A percentile compares a stretch with the other conserved stretches of the same genome.
Evolutionary conservation across 1,140 invertebrate genomes (phyloP).

Genomic region (Magallana ariakensis): DNA sequence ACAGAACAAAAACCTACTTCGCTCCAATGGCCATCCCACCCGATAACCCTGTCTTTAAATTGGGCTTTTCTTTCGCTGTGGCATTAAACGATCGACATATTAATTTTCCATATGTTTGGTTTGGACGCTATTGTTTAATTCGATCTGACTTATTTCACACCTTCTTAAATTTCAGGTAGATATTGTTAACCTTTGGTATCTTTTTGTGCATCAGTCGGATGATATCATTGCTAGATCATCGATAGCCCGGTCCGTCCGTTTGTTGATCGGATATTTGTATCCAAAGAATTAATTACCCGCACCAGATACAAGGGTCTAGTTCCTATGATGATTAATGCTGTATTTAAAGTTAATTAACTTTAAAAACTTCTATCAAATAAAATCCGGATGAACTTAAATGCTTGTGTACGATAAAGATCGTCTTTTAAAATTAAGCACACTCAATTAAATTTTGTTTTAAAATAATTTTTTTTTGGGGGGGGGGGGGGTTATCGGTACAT

Average conservation of each 20-base stretch:
- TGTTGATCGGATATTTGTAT: slow-evolving; percentile 23
- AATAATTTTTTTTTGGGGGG: too few relatives aligned
- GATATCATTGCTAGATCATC: neutral
- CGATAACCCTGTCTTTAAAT: too few relatives aligned
- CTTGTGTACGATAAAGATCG: too few relatives aligned
- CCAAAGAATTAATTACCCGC: slow-evolving; percentile 9
- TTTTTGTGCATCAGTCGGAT: neutral
- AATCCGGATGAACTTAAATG: too few relatives aligned
- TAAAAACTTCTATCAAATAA: neutral
- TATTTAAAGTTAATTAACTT: neutral
- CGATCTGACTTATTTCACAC: slow-evolving; percentile 21
- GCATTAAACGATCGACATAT: neutral
- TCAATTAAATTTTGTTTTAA: too few relatives aligned
- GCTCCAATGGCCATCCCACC: too few relatives aligned
- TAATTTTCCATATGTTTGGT: slow-evolving; percentile 1
- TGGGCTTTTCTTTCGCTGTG: neutral
- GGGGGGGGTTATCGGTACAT: too few relatives aligned
- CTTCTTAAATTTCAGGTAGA: slow-evolving; percentile 11
- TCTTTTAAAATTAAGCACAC: too few relatives aligned
- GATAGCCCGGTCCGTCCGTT: neutral
- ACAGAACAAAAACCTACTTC: too few relatives aligned
- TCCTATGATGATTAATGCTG: slow-evolving; percentile 25
- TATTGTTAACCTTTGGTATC: neutral
- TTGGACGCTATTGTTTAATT: neutral
- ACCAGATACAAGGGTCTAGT: neutral